A percentile compares a stretch with the other conserved stretches of the same genome.
Conservation (phyloP, 2,113 vertebrate genomes). For the Lamprologus sp. region DNA sequence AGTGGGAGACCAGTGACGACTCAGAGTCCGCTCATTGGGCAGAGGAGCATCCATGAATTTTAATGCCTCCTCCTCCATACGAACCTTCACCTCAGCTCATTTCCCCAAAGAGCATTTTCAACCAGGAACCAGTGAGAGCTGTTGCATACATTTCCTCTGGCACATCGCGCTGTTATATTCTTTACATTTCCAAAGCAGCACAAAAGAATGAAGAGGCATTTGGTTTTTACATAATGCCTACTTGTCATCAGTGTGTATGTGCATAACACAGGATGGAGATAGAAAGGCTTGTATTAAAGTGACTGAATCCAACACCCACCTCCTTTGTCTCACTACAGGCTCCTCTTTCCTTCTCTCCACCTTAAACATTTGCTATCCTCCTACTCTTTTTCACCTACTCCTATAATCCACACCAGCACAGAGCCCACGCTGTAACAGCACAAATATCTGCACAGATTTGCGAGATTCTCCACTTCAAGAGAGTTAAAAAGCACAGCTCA, state of each 20-base stretch:
- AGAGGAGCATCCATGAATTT: conserved; percentile 29
- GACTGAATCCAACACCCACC: conserved; percentile 23
- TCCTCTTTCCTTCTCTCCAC: conserved; percentile 19
- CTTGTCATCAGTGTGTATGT: conserved; percentile 22
- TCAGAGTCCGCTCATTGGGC: conserved; percentile 15
- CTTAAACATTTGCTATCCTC: conserved; percentile 24
- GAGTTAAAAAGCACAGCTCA: conserved; percentile 7
- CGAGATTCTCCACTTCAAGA: neutral
- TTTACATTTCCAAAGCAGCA: conserved; percentile 11
- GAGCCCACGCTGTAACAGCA: neutral
- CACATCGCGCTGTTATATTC: neutral
- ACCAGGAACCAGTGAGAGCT: conserved; percentile 17
- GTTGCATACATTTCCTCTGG: conserved; percentile 2
- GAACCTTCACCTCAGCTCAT: conserved; percentile 39
- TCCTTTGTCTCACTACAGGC: conserved; percentile 20
- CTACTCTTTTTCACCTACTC: neutral
- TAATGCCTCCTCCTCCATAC: conserved; percentile 48
- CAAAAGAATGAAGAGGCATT: conserved; percentile 1
- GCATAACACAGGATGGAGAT: neutral
- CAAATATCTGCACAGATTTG: neutral
- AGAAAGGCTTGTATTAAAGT: conserved; percentile 32
- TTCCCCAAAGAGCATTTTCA: conserved; percentile 20
- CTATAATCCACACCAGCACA: neutral
- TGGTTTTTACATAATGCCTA: conserved; percentile 34
- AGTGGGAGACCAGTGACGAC: conserved; percentile 30